Evolutionary conservation across 2,888 invertebrate species (phyloP).

Genomic region (Pyrgus malvae): DNA sequence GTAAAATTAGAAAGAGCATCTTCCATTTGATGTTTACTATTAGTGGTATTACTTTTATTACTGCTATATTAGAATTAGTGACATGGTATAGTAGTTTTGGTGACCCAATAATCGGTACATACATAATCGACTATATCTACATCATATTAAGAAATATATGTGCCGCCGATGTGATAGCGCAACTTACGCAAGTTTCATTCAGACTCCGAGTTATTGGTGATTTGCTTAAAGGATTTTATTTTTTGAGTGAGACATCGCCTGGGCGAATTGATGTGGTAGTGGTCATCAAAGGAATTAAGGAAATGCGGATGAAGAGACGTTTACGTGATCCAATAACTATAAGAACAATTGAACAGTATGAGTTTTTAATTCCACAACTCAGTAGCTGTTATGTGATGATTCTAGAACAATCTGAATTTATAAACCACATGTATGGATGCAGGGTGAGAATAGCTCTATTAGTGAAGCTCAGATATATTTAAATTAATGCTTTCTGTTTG

Average conservation of each 20-base stretch:
- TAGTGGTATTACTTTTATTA: background rate
- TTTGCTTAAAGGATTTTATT: background rate
- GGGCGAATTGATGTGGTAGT: background rate
- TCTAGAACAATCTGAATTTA: constrained; percentile 10
- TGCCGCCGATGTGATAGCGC: constrained; percentile 10
- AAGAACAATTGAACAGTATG: background rate
- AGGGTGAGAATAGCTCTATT: background rate
- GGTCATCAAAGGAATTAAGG: background rate
- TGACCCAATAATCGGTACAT: background rate
- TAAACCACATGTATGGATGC: constrained; percentile 14
- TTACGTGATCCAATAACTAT: background rate
- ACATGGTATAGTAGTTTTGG: constrained; percentile 1
- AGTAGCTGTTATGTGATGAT: constrained; percentile 10
- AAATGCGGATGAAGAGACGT: background rate
- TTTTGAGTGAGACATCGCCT: background rate
- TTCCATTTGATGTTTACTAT: background rate
- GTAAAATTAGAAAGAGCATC: background rate
- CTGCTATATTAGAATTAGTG: background rate
- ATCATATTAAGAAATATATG: constrained; percentile 4
- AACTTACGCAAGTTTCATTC: constrained; percentile 1
- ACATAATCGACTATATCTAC: constrained; percentile 5
- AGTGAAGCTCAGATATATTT: background rate
- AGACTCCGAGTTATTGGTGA: constrained; percentile 12
- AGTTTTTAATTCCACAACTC: background rate
- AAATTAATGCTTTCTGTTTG: too few species aligned